Evolutionary conservation across 2,113 vertebrate genomes (phyloP).

Genomic region (Petroica traversi): DNA sequence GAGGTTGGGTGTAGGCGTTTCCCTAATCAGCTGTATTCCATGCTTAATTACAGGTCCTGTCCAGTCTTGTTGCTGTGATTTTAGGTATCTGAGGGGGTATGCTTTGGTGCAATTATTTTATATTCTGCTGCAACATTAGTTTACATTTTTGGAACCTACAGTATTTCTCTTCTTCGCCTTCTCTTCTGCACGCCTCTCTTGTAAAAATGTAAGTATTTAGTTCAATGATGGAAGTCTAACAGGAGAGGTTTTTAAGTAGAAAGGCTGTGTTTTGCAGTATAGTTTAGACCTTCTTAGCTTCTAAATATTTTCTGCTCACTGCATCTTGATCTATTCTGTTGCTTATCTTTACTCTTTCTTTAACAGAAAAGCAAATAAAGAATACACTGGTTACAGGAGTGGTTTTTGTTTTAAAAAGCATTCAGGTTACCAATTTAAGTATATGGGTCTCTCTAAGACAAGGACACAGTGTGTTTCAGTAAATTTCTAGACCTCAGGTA

Average conservation of each 20-base stretch:
- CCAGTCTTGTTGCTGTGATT: constrained; percentile 71
- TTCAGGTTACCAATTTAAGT: not conserved
- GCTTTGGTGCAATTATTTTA: constrained; percentile 71
- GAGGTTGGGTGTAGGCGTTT: constrained; percentile 57
- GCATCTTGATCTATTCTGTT: constrained; percentile 45
- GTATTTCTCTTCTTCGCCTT: constrained; percentile 71
- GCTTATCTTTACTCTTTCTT: constrained; percentile 45
- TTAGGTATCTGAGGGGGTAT: constrained; percentile 72
- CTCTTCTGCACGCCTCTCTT: constrained; percentile 69
- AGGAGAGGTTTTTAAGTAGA: constrained; percentile 65
- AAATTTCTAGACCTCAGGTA: not conserved
- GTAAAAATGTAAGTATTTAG: constrained; percentile 73
- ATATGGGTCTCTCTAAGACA: not conserved
- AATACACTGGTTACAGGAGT: not conserved
- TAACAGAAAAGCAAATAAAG: not conserved
- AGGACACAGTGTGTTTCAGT: not conserved
- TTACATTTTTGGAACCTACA: constrained; percentile 72
- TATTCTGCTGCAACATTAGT: constrained; percentile 71
- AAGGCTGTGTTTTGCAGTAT: constrained; percentile 39
- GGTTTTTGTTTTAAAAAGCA: not conserved
- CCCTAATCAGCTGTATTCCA: constrained; percentile 69
- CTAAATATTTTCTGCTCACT: constrained; percentile 49
- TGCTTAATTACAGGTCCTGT: constrained; percentile 73
- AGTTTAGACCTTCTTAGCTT: constrained; percentile 13
- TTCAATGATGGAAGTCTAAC: constrained; percentile 48